Evolutionary conservation across 2,113 vertebrate genomes (phyloP).

Genomic region (Murina feae): DNA sequence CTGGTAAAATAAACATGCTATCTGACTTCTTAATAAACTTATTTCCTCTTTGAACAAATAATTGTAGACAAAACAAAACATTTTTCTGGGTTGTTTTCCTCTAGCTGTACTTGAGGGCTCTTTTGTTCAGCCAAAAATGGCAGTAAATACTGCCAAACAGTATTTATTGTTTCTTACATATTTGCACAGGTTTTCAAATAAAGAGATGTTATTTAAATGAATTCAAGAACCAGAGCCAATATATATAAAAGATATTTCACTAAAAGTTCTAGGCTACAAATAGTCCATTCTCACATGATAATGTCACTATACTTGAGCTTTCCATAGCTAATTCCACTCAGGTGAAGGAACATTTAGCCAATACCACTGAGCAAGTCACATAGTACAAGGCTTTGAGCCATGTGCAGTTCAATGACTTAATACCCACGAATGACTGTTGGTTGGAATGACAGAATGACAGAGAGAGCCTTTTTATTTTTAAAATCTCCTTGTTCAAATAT

Average conservation of each 20-base stretch:
- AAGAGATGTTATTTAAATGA: conserved; percentile 50
- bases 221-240: conserved; percentile 49
- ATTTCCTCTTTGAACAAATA: conserved; percentile 19
- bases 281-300: not conserved
- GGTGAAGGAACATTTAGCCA: conserved; percentile 26
- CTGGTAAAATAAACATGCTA: not conserved
- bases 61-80: not conserved
- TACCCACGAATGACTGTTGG: not conserved
- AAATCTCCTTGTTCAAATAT: not conserved
- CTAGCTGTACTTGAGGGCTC: not conserved
- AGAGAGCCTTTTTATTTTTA: not conserved
- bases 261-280: conserved; percentile 15
- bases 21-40: conserved; percentile 7
- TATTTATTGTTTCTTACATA: conserved; percentile 24
- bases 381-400: not conserved
- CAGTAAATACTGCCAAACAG: not conserved
- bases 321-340: not conserved
- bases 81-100: conserved; percentile 45
- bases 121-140: conserved; percentile 33
- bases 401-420: not conserved
- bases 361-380: not conserved
- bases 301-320: not conserved
- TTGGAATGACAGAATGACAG: not conserved
- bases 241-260: conserved; percentile 31
- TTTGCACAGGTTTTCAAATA: conserved; percentile 54